Conservation (phyloP, 37 sponge, comb jelly and placozoan species). For the Chondrosia reniformis region DNA sequence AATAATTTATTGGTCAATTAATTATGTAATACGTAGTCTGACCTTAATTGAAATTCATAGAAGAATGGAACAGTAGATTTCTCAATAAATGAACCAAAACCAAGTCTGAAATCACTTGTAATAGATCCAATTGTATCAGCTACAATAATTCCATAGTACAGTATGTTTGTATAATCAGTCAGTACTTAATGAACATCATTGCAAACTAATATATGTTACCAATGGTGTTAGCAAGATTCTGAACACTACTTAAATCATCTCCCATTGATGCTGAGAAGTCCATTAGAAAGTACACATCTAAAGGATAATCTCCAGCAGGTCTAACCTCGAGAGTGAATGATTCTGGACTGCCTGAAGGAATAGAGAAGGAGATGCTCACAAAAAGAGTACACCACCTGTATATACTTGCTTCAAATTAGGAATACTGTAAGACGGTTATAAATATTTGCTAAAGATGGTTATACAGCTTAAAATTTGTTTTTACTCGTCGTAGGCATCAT, state of each 20-base stretch:
- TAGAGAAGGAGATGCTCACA: no score
- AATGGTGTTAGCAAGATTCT: neutral
- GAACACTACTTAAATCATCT: conserved; percentile 46
- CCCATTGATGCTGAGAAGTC: conserved; percentile 84
- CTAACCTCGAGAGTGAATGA: conserved; percentile 50
- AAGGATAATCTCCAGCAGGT: conserved; percentile 78
- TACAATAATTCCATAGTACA: neutral
- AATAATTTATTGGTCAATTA: no score
- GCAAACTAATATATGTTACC: no score
- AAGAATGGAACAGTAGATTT: conserved; percentile 34
- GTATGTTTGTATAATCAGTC: no score
- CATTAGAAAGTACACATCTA: conserved; percentile 85
- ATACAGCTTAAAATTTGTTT: no score
- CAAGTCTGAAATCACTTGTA: conserved; percentile 32
- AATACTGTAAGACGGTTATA: no score
- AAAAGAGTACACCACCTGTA: no score
- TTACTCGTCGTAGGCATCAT: no score
- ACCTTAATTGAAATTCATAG: neutral
- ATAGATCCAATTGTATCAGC: conserved; percentile 16
- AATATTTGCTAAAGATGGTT: no score
- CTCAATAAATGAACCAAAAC: conserved; percentile 57
- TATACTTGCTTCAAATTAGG: no score
- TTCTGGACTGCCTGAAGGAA: conserved; percentile 69
- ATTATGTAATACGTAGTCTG: no score
- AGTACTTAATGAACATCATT: no score